Evolutionary conservation across 2,888 invertebrate species (phyloP), one percentile per base, ranked within the genome.

Genomic region (Thymelicus acteon): DNA sequence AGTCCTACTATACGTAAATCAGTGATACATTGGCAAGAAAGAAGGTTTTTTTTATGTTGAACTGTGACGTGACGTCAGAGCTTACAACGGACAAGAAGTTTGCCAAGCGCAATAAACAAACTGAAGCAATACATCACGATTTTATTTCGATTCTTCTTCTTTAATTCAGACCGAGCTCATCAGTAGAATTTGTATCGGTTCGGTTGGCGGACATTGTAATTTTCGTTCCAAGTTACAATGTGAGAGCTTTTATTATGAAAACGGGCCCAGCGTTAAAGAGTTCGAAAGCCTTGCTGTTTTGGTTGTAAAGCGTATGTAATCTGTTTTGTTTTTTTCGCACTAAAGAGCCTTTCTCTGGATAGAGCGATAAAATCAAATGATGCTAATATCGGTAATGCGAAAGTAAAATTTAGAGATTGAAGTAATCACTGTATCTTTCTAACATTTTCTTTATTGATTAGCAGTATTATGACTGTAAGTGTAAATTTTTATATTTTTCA

Each of bases 61-160:
- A 13, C 24, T 60, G 40, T 67, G 48, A 52, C 74, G 40, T 67
- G 48, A 52, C 74, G 73, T 75, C 73, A 73, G 72, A 79, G 76
- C 87, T 84, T 83, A 86, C 81, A 80, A 76, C 79, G 75, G 73
- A 76, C 77, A 75, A 75, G 78, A 77, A 82, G 81, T 85, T 82
- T 77, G 82, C 82, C 88, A 89, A 90, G 82, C 78, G 79, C 79
- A 90, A 90, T 84, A 90, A 89, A 89, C 85, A 88, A 75, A 68
- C n/a, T n/a, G n/a, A n/a, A n/a, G 39, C 82, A 79, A 80, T 83
- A 81, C 80, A 85, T 85, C 78, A 81, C 83, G 85, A 82, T 88
- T 89, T 90, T 89, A 85, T 84, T 79, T 80, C 79, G 78, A 81
- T 79, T 81, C 78, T 77, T 77, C 76, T 74, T 71, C 74, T 77